Evolutionary conservation across 2,888 invertebrate genomes (phyloP).

Genomic region (Sarcophaga rosellei): DNA sequence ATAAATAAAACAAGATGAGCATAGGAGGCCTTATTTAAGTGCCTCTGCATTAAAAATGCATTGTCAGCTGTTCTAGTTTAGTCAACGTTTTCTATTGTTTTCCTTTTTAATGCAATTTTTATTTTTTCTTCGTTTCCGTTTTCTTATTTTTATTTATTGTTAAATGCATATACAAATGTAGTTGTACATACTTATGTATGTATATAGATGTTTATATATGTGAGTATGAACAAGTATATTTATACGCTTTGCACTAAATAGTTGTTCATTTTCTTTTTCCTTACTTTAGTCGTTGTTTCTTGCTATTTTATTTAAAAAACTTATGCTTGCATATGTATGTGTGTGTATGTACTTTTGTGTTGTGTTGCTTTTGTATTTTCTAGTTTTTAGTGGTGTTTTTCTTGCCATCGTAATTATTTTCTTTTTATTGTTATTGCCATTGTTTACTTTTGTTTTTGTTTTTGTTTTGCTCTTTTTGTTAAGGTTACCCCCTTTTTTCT

Average conservation of each 20-base stretch:
- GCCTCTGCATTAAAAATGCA: conserved; percentile 15
- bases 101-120: conserved; percentile 9
- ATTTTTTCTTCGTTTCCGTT: not conserved
- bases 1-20: not conserved
- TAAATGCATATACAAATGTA: not conserved
- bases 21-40: not conserved
- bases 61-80: conserved; percentile 67
- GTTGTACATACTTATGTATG: not conserved
- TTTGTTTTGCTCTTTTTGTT: conserved; percentile 33
- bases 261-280: not conserved
- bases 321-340: not conserved
- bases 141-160: not conserved
- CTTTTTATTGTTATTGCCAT: not conserved
- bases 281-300: too few relatives aligned
- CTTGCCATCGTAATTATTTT: conserved; percentile 1
- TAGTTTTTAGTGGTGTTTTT: conserved; percentile 23
- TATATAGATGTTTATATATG: not conserved
- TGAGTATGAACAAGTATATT: too few relatives aligned
- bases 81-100: conserved; percentile 58
- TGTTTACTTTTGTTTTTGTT: conserved; percentile 14
- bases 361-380: not conserved
- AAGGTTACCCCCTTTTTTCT: conserved; percentile 65
- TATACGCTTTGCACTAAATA: not conserved
- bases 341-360: not conserved
- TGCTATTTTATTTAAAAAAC: too few relatives aligned